Base-by-base conservation (phyloP, 2,888 invertebrate genomes). In the Trichacis sp. region DNA sequence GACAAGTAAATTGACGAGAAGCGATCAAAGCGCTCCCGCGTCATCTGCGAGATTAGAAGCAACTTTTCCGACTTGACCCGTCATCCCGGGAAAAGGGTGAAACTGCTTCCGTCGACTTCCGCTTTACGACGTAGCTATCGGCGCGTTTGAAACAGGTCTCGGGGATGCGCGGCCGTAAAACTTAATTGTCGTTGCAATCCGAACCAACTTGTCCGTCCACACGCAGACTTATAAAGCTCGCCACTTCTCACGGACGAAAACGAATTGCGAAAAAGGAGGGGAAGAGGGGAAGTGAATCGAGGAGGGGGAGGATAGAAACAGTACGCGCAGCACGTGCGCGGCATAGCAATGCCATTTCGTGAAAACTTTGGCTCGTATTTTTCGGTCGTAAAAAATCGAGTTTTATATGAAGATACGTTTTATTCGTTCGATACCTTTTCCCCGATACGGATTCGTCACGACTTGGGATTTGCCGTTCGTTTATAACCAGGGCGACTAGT, bases 141-240 rank as follows among this genome's bases (percentile, higher is more conserved):
- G 73, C 77, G 77, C 70, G 77, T 75, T 78, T 70, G 73, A 74
- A 80, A 75, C 78, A 75, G 77, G 72, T 72, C 72, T 73, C 69
- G 71, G 69, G 71, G 71, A 76, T 77, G 76, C 74, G 70, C 75
- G 74, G 67, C 74, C 81, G 76, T 82, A 81, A 82, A 82, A 79
- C 79, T 82, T 82, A 82, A 82, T 82, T 82, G 82, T 80, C 75
- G 69, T 72, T 76, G 78, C 76, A 75, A 77, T 76, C 75, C 78
- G 76, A 77, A 79, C 74, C 61, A 64, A 70, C 61, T 64, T 68
- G 67, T 64, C 63, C 49, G 61, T 61, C 58, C 47, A 43, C 62
- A 54, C 24, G 24, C 69, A 54, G 48, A 59, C 66, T 58, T 66
- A 61, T 59, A 49, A 52, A 58, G n/a, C 55, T 47, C 57, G 48